A percentile compares a stretch with the other conserved stretches of the same genome.
Conservation (phyloP, 2,888 invertebrate genomes). For the Philonicus albiceps region DNA sequence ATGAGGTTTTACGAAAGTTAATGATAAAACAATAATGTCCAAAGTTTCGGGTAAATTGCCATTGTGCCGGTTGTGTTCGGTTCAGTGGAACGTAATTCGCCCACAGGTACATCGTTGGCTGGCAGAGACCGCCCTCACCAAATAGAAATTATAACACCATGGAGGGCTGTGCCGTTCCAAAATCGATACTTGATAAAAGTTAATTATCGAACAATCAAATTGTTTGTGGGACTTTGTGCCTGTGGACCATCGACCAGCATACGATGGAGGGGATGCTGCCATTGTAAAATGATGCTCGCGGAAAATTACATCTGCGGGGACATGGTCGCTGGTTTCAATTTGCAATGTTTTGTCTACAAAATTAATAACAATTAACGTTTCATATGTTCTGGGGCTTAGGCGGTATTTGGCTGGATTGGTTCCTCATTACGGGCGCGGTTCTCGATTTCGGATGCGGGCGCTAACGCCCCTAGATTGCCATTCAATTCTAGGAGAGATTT, state of each 20-base stretch:
- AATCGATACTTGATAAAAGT: slow-evolving; percentile 49
- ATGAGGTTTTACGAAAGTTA: slow-evolving; percentile 43
- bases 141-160: slow-evolving; percentile 18
- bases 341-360: slow-evolving; percentile 43
- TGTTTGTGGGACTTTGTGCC: slow-evolving; percentile 43
- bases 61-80: slow-evolving; percentile 16
- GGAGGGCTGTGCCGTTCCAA: slow-evolving; percentile 31
- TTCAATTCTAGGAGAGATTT: neutral
- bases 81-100: slow-evolving; percentile 26
- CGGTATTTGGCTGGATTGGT: slow-evolving; percentile 12
- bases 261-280: neutral
- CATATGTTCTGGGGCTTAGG: slow-evolving; percentile 44
- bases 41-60: slow-evolving; percentile 35
- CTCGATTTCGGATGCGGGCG: neutral
- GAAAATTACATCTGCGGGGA: slow-evolving; percentile 25
- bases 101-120: slow-evolving; percentile 14
- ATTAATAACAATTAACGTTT: slow-evolving; percentile 47
- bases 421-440: neutral
- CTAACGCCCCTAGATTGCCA: neutral
- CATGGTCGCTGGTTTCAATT: slow-evolving; percentile 47
- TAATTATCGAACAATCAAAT: slow-evolving; percentile 48
- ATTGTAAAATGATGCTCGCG: neutral
- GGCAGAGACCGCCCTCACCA: neutral
- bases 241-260: neutral
- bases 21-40: slow-evolving; percentile 43